These are phyloP conservation scores for Charanyca ferruginea DNA, from an alignment of 2,888 invertebrate species.

Conservation along the genomic window DNA sequence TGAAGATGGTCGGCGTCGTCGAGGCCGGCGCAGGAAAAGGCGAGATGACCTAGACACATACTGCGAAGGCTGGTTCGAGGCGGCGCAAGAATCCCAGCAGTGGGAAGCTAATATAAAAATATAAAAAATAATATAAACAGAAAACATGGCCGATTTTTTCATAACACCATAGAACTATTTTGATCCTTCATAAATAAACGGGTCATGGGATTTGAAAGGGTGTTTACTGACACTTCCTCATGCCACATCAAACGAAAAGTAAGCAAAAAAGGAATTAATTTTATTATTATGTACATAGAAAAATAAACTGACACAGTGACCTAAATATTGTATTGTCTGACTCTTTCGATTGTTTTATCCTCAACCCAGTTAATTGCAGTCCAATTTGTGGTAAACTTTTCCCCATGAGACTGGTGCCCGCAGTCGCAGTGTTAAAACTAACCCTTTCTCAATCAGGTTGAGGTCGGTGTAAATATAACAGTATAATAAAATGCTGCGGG, in stretches of 20 bases:
- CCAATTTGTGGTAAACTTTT: not conserved
- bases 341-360: not conserved
- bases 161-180: conserved; percentile 31
- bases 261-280: conserved; percentile 25
- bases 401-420: not conserved
- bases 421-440: not conserved
- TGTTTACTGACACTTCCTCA: conserved; percentile 57
- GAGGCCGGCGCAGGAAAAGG: too few species aligned
- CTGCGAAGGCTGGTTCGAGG: too few species aligned
- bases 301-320: conserved; percentile 17
- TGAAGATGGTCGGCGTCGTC: too few species aligned
- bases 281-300: conserved; percentile 6
- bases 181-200: conserved; percentile 53
- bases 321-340: conserved; percentile 13
- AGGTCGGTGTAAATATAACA: conserved; percentile 3
- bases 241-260: conserved; percentile 54
- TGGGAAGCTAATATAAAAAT: too few species aligned
- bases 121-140: conserved; percentile 8
- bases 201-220: conserved; percentile 48
- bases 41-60: too few species aligned
- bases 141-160: conserved; percentile 28
- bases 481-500: conserved; percentile 11
- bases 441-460: conserved; percentile 1
- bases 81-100: too few species aligned
- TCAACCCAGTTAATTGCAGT: not conserved